Evolutionary conservation across 2,797 vertebrate genomes (phyloP).

Genomic region (Forpus xanthops): DNA sequence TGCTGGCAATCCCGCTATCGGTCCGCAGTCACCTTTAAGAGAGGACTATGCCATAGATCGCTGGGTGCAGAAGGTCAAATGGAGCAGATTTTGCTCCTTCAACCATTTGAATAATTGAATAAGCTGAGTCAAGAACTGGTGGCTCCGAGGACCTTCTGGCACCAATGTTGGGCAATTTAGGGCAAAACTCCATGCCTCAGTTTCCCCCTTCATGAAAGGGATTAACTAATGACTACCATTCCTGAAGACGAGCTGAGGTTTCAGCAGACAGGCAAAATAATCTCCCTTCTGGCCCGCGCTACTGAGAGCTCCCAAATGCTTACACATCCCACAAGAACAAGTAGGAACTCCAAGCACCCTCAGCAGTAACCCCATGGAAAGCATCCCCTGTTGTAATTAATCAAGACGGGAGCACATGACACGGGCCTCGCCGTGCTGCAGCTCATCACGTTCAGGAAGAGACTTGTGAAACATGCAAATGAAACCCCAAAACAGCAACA

Average conservation of each 20-base stretch:
- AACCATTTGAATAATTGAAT: rapidly evolving
- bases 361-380: background rate
- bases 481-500: background rate
- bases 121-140: background rate
- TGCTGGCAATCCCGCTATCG: background rate
- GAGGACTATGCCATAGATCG: rapidly evolving
- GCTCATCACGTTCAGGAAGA: background rate
- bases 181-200: background rate
- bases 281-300: background rate
- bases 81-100: background rate
- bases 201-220: background rate
- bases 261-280: background rate
- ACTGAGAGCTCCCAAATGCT: background rate
- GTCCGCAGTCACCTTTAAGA: background rate
- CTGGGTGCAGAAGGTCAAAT: background rate
- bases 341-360: background rate
- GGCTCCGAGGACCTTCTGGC: background rate
- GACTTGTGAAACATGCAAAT: background rate
- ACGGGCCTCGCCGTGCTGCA: background rate
- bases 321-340: background rate
- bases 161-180: rapidly evolving
- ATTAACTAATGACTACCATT: rapidly evolving
- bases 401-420: rapidly evolving
- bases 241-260: background rate
- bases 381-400: background rate